Evolutionary conservation across 2,113 vertebrate genomes (phyloP), one percentile per base, ranked within the genome.

Genomic region (Columba livia): DNA sequence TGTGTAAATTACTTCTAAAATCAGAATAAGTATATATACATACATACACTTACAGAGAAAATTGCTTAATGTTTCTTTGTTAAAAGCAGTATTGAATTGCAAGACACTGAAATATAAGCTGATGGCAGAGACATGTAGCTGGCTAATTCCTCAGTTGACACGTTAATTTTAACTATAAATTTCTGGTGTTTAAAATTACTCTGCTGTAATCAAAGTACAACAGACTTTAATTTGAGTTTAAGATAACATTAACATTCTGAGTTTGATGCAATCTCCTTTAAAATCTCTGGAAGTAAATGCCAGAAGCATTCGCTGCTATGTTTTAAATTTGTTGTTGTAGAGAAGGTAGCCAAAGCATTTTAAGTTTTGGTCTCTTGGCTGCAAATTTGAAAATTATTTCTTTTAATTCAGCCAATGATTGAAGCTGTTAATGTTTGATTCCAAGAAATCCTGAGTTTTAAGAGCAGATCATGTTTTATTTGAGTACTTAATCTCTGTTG

Each of bases 131-230:
- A 42, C 32, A 12, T 8, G 7, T 47, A 91, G 62, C 61, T 88
- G 38, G 28, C 20, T 88, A 72, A 77, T 92, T 82, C 50, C 87
- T 87, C 24, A 53, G 62, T 28, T 94, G 89, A 89, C 79, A 57
- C 57, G 54, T 79, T 96, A 94, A 95, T 91, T 93, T 44, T 85
- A 89, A 81, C 80, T 89, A n/a, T 90, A 93, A 82, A 79, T 95
- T 93, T 64, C 16, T 80, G 78, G 48, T 84, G 26, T 85, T 79
- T 85, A 73, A 82, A 96, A 73, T 82, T 79, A 26, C 38, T 83
- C 13, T 10, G 4, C 65, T 92, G 61, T 83, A 85, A 85, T 92
- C 70, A 79, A 61, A 69, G n/a, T 50, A 75, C 38, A 90, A 65
- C 31, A 66, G 34, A 34, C 70, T 88, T 71, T 66, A 70, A 85